Evolutionary conservation across 2,113 vertebrate species (phyloP).

Genomic region (Acanthochromis polyacanthus): DNA sequence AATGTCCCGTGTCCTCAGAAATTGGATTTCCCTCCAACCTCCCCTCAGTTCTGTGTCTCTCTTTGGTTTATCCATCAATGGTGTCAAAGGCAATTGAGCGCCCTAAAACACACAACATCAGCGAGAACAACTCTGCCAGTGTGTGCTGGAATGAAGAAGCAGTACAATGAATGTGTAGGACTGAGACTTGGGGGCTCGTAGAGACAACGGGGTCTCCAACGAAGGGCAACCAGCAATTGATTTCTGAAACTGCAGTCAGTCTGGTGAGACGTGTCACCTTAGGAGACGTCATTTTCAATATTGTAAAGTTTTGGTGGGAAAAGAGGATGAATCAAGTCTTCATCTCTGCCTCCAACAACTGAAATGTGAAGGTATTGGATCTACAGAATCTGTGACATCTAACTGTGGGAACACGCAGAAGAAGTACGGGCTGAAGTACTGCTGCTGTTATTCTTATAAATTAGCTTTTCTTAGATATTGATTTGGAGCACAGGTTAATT

Average conservation of each 20-base stretch:
- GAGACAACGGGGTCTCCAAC: not conserved
- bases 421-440: too few relatives aligned
- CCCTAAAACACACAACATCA: slow-evolving; percentile 22
- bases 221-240: not conserved
- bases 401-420: too few relatives aligned
- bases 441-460: too few relatives aligned
- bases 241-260: not conserved
- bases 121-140: not conserved
- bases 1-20: slow-evolving; percentile 66
- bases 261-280: not conserved
- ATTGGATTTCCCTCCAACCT: slow-evolving; percentile 58
- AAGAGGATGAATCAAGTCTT: not conserved
- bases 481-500: too few relatives aligned
- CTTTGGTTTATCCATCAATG: slow-evolving; percentile 39
- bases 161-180: not conserved
- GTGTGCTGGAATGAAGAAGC: slow-evolving; percentile 1
- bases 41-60: slow-evolving; percentile 23
- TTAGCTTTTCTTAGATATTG: too few relatives aligned
- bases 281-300: not conserved
- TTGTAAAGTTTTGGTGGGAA: not conserved
- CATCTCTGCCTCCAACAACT: not conserved
- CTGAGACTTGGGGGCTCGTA: not conserved
- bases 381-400: too few relatives aligned
- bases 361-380: too few relatives aligned
- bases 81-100: slow-evolving; percentile 42